Conservation (phyloP, 2,888 invertebrate species). For the Lutraria lutraria region DNA sequence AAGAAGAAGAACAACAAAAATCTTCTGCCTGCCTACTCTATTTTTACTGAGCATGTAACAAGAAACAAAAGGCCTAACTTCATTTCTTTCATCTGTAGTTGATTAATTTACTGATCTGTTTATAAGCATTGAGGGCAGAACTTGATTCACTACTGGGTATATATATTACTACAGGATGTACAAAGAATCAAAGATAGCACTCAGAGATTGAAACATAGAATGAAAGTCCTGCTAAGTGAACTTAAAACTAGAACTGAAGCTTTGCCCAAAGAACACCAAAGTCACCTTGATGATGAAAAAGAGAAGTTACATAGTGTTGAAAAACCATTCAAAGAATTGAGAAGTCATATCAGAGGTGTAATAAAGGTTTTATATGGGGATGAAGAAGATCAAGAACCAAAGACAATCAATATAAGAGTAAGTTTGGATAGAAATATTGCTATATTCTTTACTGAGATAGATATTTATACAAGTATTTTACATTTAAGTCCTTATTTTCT, state of each 20-base stretch:
- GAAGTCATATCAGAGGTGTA: background rate
- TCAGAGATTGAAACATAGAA: constrained; percentile 39
- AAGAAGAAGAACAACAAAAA: too few species aligned
- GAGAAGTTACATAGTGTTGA: background rate
- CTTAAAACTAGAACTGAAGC: background rate
- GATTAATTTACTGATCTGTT: too few species aligned
- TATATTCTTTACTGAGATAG: too few species aligned
- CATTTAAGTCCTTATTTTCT: too few species aligned
- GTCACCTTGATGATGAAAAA: background rate
- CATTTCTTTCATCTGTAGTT: too few species aligned
- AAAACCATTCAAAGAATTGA: background rate
- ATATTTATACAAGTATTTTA: too few species aligned
- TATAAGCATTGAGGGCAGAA: too few species aligned
- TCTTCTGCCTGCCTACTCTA: too few species aligned
- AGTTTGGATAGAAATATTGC: background rate
- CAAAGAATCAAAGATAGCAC: constrained; percentile 53
- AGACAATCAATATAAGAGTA: constrained; percentile 28
- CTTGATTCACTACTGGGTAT: background rate
- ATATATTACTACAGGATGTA: constrained; percentile 37
- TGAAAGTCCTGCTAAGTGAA: constrained; percentile 2
- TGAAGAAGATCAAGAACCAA: constrained; percentile 19
- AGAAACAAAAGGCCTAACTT: too few species aligned
- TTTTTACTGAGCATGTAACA: too few species aligned
- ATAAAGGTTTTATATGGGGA: constrained; percentile 35
- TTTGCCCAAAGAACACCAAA: background rate